phyloP scores from a whole-genome alignment of 2,113 vertebrate species.

The Odontophorus gujanensis region DNA sequence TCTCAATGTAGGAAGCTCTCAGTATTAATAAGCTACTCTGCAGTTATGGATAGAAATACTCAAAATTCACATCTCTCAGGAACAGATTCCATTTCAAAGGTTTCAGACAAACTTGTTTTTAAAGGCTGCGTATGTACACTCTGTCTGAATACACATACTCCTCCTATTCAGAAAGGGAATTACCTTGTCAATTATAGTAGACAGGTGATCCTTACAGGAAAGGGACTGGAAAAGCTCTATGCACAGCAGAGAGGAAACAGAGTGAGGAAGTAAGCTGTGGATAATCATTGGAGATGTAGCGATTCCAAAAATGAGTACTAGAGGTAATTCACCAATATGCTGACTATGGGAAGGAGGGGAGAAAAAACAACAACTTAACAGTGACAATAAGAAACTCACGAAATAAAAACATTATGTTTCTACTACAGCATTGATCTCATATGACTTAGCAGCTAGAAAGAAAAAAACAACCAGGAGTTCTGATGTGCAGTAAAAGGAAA shows the following conservation, averaged over 20 bases:
- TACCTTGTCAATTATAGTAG: slow-evolving; percentile 94
- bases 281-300: slow-evolving; percentile 94
- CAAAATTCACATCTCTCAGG: neutral
- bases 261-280: slow-evolving; percentile 91
- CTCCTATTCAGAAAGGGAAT: neutral
- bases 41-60: neutral
- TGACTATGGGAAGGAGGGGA: slow-evolving; percentile 76
- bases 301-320: slow-evolving; percentile 93
- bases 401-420: neutral
- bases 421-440: neutral
- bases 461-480: neutral
- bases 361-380: neutral
- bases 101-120: neutral
- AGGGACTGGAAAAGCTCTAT: slow-evolving; percentile 96
- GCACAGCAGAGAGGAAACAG: slow-evolving; percentile 92
- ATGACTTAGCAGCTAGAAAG: neutral
- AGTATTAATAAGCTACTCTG: neutral
- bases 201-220: slow-evolving; percentile 92
- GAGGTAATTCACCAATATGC: slow-evolving; percentile 87
- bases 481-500: neutral
- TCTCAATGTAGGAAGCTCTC: neutral
- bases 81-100: neutral
- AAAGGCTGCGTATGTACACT: neutral
- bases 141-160: neutral
- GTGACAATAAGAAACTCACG: neutral